A percentile compares a stretch with the other conserved stretches of the same genome.
Conservation (phyloP, 2,113 vertebrate species). For the Lasiurus cinereus region DNA sequence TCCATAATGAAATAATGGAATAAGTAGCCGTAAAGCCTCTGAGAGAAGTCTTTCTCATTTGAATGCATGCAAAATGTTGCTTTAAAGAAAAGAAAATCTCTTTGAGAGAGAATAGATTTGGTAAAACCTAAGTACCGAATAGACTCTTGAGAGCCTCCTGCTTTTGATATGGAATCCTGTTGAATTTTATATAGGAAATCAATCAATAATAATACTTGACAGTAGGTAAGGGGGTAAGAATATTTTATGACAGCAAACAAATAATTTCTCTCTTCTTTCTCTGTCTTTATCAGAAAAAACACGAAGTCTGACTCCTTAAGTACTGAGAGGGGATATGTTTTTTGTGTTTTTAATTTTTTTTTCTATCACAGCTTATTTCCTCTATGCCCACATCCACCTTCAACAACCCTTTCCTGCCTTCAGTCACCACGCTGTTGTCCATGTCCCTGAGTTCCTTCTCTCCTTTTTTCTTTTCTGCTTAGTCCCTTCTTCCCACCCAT, state of each 20-base stretch:
- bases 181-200: slow-evolving; percentile 11
- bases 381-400: no score
- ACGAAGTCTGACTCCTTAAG: background rate
- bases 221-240: background rate
- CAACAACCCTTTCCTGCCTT: no score
- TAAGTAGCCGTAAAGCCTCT: background rate
- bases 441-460: no score
- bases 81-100: background rate
- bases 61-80: background rate
- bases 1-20: slow-evolving; percentile 4
- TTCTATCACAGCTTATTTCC: no score
- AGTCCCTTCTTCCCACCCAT: no score
- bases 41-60: slow-evolving; percentile 12
- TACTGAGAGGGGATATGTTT: background rate
- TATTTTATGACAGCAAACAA: background rate
- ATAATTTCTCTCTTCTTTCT: background rate
- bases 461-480: no score
- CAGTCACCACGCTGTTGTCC: no score
- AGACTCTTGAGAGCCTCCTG: background rate
- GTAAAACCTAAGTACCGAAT: background rate
- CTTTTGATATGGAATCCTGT: background rate
- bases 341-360: no score
- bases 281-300: background rate
- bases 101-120: slow-evolving; percentile 5
- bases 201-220: background rate